Evolutionary conservation across 1,140 invertebrate genomes (phyloP), one percentile per base, ranked within the genome.

Genomic region (Adelges cooleyi): DNA sequence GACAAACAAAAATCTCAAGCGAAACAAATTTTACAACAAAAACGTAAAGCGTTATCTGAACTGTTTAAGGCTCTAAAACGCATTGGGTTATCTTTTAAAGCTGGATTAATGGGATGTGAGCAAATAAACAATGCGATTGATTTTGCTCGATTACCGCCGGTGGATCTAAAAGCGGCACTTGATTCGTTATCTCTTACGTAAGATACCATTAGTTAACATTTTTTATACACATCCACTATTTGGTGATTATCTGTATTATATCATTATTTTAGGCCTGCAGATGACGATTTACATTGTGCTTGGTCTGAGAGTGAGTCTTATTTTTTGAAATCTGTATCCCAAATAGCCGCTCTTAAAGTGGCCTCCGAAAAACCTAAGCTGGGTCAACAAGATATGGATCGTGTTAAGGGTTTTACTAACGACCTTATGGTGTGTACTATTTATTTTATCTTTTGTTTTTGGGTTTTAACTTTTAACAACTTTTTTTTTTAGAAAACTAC

Each of bases 21-120:
- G 0, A 89, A 89, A 71, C 84, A 80, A 72, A 86, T 94, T 38
- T 78, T 93, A 1, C 84, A 89, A 68, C 85, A 88, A 69, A 95
- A 95, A 73, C 82, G 87, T 29, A 84, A 88, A 75, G 84, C 84
- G 5, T 73, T 96, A 0, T 80, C 86, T 0, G 89, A 94, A 77
- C 78, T 95, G 22, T 95, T 94, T 71, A 89, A 89, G 71, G 77
- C 79, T 13, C 75, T 96, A 0, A 75, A 80, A 1, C 77, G 80
- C 54, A 77, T 87, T 69, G 90, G 90, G 0, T 70, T 95, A 1
- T 92, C 87, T 8, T 92, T 90, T 70, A 81, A 86, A 65, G 83
- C 81, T 3, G 92, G 92, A 2, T 75, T 86, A 1, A 73, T 84
- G 23, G 23, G 25, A 1, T 65, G 51, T 17, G 62, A 53, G 20